Percentiles rank a stretch among this genome's conserved stretches.
These are phyloP conservation scores for Thunnus albacares DNA, from an alignment of 2,797 vertebrate genomes.

Conservation along the genomic window DNA sequence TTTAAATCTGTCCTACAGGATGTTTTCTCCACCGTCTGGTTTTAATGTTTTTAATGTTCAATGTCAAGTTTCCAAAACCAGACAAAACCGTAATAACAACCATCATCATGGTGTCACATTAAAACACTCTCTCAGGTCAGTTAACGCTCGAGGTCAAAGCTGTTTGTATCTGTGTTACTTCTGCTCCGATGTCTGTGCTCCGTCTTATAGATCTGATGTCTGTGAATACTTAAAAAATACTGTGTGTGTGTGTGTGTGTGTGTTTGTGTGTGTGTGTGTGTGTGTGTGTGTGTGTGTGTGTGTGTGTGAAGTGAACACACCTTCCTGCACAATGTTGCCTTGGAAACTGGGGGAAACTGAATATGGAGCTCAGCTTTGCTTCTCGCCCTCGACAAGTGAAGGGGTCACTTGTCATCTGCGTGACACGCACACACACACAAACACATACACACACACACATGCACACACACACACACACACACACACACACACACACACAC, in stretches of 20 bases:
- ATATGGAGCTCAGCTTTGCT: slow-evolving; percentile 10
- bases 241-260: not conserved
- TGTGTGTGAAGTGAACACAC: slow-evolving; percentile 10
- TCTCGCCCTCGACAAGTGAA: slow-evolving; percentile 32
- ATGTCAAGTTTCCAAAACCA: too few relatives aligned
- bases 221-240: not conserved
- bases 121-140: not conserved
- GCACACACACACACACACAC: slow-evolving; percentile 10
- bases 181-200: not conserved
- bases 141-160: not conserved
- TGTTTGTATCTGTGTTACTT: not conserved
- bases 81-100: not conserved
- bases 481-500: slow-evolving; percentile 12
- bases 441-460: slow-evolving; percentile 13
- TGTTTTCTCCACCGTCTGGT: too few relatives aligned
- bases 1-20: too few relatives aligned
- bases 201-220: not conserved
- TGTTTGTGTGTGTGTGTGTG: not conserved
- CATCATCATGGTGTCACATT: not conserved
- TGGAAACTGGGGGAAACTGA: slow-evolving; percentile 63
- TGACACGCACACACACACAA: not conserved
- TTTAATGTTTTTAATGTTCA: too few relatives aligned
- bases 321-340: slow-evolving; percentile 54
- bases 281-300: slow-evolving; percentile 3
- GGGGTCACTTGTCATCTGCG: slow-evolving; percentile 46